These are phyloP conservation scores for Psittacus erithacus DNA, from an alignment of 2,113 vertebrate species.

Conservation along the genomic window DNA sequence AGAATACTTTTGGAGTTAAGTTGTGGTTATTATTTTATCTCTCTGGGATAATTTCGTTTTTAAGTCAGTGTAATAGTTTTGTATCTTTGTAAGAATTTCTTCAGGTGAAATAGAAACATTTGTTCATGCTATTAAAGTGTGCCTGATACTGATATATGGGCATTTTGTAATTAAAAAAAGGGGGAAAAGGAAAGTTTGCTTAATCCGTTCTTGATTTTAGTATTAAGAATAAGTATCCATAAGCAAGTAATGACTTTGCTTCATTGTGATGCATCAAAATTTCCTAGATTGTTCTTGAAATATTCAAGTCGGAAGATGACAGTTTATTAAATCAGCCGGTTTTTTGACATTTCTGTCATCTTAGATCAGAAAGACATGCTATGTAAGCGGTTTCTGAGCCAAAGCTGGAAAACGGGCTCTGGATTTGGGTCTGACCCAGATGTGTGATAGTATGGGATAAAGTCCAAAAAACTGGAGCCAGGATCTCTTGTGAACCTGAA, in stretches of 20 bases:
- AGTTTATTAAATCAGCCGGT: not conserved
- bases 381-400: not conserved
- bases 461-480: not conserved
- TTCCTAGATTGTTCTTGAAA: not conserved
- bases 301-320: not conserved
- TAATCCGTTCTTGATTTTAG: not conserved
- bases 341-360: not conserved
- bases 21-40: not conserved
- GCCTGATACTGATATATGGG: not conserved
- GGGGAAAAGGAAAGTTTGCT: not conserved
- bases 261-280: not conserved
- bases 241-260: not conserved
- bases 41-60: not conserved
- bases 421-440: not conserved
- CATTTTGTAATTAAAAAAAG: not conserved
- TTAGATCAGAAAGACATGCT: not conserved
- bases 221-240: not conserved
- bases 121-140: not conserved
- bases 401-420: not conserved
- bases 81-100: not conserved
- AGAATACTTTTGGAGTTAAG: not conserved
- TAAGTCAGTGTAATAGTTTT: not conserved
- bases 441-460: not conserved
- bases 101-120: not conserved
- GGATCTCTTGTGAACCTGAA: not conserved